phyloP scores from a whole-genome alignment of 2,113 vertebrate genomes.

The Tringa solitaria region DNA sequence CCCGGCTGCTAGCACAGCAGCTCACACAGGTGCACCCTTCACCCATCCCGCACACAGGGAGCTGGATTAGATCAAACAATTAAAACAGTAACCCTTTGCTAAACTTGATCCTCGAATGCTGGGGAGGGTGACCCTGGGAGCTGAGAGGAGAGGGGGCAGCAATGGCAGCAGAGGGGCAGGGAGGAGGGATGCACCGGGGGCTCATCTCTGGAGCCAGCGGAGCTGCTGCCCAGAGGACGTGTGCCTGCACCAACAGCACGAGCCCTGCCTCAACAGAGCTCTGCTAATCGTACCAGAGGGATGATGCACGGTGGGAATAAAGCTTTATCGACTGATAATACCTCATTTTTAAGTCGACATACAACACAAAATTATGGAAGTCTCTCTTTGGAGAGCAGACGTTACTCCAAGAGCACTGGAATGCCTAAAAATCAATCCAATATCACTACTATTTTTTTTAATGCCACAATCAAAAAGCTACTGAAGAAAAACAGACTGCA shows the following conservation, averaged over 20 bases:
- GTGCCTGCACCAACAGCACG: accelerated
- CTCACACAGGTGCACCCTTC: not conserved
- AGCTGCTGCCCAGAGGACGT: not conserved
- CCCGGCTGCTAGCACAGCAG: not conserved
- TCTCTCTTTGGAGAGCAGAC: not conserved
- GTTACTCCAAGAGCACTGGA: not conserved
- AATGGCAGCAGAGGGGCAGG: accelerated
- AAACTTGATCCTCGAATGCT: not conserved
- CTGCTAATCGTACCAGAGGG: not conserved
- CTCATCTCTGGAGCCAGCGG: not conserved
- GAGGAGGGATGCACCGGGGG: not conserved
- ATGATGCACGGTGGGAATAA: not conserved
- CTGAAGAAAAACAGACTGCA: not conserved
- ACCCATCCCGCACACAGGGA: accelerated
- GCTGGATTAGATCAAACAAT: not conserved
- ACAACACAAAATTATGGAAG: not conserved
- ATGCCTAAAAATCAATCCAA: not conserved
- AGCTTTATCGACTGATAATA: not conserved
- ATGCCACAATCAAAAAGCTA: not conserved
- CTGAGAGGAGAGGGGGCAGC: not conserved
- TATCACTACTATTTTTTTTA: not conserved
- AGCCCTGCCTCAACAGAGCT: not conserved
- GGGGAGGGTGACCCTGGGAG: not conserved
- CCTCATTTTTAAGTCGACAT: accelerated
- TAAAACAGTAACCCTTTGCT: not conserved